Evolutionary conservation across 2,888 invertebrate species (phyloP), one percentile per base, ranked within the genome.

Genomic region (Drosophila lacicola): DNA sequence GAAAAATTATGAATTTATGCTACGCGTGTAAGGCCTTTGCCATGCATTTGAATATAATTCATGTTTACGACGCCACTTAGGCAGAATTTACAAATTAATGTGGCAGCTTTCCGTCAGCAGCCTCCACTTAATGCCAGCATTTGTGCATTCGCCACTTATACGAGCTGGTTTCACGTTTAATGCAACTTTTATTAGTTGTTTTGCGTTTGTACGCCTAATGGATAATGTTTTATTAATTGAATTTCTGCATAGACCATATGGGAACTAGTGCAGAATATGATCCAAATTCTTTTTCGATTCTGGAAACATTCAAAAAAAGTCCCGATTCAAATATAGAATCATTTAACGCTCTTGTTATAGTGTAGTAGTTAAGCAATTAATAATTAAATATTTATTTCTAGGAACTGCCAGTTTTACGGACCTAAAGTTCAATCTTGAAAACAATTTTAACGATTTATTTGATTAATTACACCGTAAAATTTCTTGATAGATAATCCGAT

Each of bases 1-100:
- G 88, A 87, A 87, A 89, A 84, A 79, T 85, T 84, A 74, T 89
- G 82, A 74, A 84, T 84, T 78, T 70, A 74, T 80, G 63, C 29
- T 50, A 11, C 55, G 36, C 63, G 34, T 47, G 42, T 39, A 46
- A 41, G 56, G 47, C 49, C 53, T 64, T 44, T 34, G 61, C 25
- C 36, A 46, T 14, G 49, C 62, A 54, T 80, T 63, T 44, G 60
- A 41, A 65, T 74, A 66, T 72, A 63, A 78, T 71, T 78, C 62
- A 68, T 57, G 55, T 78, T 71, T 63, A 61, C 69, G 64, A 49
- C 53, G 36, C 19, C 54, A 21, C 45, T 70, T 47, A 53, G 29
- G 17, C 63, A 39, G 51, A 61, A 37, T 47, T 63, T 33, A 37
- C 44, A 61, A 44, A 74, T 78, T 61, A 64, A 74, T 78, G 69